Base-by-base conservation (phyloP, 2,797 vertebrate species). In the Clamator glandarius region DNA sequence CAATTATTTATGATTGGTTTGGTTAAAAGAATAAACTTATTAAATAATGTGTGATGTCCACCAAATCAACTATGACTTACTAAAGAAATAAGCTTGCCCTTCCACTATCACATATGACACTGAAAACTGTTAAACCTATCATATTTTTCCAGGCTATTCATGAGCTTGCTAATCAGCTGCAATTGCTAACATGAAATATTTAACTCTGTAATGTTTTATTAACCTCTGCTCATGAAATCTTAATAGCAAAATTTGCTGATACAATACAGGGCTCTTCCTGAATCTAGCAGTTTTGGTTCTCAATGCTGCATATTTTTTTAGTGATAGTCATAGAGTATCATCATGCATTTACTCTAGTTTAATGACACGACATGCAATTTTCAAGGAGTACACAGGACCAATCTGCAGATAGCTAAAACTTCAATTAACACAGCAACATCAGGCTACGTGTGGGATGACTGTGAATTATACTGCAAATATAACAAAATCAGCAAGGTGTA, bases 181-280 rank as follows among this genome's bases (percentile, higher is more conserved):
- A 95, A 96, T 86, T 93, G 92, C 90, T 96, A 88, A 96, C 85
- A 96, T 94, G 77, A 97, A 97, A 95, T 95, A 95, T 95, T 97
- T 97, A 97, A 97, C 93, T 96, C 70, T 72, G 48, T 87, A 61
- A 97, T 97, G 88, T 96, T 97, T 98, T 97, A 98, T 97, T 97
- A 97, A 98, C 97, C 48, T 93, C 88, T 88, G 69, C 61, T 96
- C 89, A 93, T 97, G 63, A 97, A 98, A 97, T 87, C 77, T 96
- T 98, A 95, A 98, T 89, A 78, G 75, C 69, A 82, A 91, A 85
- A 82, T 94, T 95, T 91, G 82, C 78, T 92, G 85, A 93, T 84
- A 70, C 14, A 92, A 81, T 76, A 87, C 4, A 12, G 72, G 89
- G 68, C 55, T 92, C 81, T 92, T 83, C 64, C 73, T 94, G 70